phyloP scores from a whole-genome alignment of 2,113 vertebrate genomes.

The Plecturocebus donacophilus region DNA sequence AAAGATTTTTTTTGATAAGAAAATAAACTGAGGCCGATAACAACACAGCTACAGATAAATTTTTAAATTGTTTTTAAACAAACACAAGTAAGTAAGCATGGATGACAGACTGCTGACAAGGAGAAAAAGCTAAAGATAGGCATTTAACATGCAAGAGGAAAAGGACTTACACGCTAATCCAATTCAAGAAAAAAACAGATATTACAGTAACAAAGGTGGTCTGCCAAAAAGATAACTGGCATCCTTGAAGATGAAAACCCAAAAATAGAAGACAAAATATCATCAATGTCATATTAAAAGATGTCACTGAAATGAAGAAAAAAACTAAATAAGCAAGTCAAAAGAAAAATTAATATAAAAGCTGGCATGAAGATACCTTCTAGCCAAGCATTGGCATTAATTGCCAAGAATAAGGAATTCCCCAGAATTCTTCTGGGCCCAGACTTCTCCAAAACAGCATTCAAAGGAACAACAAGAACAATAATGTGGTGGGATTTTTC shows the following conservation, averaged over 20 bases:
- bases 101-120: not conserved
- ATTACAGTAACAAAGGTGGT: not conserved
- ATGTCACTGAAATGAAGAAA: not conserved
- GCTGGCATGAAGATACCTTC: not conserved
- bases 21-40: not conserved
- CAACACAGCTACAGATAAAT: not conserved
- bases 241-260: not conserved
- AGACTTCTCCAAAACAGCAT: not conserved
- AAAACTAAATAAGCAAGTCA: not conserved
- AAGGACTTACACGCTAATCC: not conserved
- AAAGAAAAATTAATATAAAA: not conserved
- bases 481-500: not conserved
- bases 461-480: not conserved
- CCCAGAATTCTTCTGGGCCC: not conserved
- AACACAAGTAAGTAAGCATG: not conserved
- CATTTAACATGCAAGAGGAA: not conserved
- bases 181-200: not conserved
- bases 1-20: not conserved
- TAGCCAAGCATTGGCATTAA: not conserved
- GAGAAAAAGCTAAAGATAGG: not conserved
- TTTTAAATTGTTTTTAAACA: not conserved
- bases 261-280: not conserved
- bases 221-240: not conserved
- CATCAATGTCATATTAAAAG: not conserved
- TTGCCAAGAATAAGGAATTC: not conserved